Base-by-base conservation (phyloP, 1,140 invertebrate genomes). In the Mamestra configurata region DNA sequence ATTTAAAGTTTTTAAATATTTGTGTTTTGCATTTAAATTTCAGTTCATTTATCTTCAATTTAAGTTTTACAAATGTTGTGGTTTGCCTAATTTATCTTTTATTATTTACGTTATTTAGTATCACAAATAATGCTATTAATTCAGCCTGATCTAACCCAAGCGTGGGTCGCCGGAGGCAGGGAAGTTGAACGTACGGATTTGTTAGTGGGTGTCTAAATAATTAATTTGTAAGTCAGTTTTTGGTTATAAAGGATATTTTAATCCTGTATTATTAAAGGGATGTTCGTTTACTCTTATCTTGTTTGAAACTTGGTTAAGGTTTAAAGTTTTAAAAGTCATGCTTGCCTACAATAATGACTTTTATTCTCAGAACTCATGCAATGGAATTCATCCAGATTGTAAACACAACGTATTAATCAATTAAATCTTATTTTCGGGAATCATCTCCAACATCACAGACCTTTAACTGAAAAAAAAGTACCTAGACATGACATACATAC, bases 171-270 rank as follows among this genome's bases (percentile, higher is more conserved):
- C n/a, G 59, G 35, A 40, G 59, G 59, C 35, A 11, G 22, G 22
- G 40, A 64, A 64, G 31, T 64, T 40, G n/a, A 64, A 64, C 18
- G 59, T 10, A 37, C 35, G 53, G 35, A 64, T 64, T 64, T 64
- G 15, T 35, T 20, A 57, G 55, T 27, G 24, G 6, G n/a, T 40
- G 18, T 64, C 15, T 35, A 61, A 24, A 68, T 24, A 68, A 68
- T 68, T 68, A 68, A 64, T 64, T 64, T 64, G n/a, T 64, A 64
- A 37, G 31, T 37, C 18, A 35, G 10, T 64, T 64, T 64, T 20
- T 64, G 10, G n/a, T 61, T 4, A 20, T 20, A 13, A 40, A 64
- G n/a, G 53, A 13, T 55, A 1, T 46, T 46, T 46, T 15, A 13
- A 46, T 13, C 2, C 11, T 46, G 11, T 15, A 15, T 1, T 46